These are phyloP conservation scores for Eristalis intricaria DNA, from an alignment of 2,888 invertebrate genomes.

Conservation along the genomic window DNA sequence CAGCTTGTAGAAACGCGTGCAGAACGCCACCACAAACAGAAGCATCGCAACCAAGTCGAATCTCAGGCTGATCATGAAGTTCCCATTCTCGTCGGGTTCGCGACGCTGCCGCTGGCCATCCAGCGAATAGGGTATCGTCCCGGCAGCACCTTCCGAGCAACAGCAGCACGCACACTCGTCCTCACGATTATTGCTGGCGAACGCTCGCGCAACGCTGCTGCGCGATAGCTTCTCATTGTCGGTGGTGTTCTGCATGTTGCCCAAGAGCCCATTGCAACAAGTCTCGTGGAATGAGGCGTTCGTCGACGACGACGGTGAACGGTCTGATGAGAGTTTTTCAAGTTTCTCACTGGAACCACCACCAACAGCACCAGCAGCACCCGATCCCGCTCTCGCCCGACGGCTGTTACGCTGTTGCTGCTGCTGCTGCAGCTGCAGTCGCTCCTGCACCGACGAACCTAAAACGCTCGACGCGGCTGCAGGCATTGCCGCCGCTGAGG, in stretches of 20 bases:
- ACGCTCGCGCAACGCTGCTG: conserved; percentile 70
- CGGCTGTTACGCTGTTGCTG: conserved; percentile 42
- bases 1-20: conserved; percentile 91
- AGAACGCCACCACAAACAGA: conserved; percentile 87
- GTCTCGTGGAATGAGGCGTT: conserved; percentile 60
- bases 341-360: conserved; percentile 72
- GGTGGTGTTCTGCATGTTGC: conserved; percentile 65
- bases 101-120: conserved; percentile 22
- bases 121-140: conserved; percentile 30
- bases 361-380: conserved; percentile 57
- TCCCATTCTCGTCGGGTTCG: conserved; percentile 61
- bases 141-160: conserved; percentile 33
- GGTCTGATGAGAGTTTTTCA: conserved; percentile 67
- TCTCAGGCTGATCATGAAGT: conserved; percentile 85
- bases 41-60: conserved; percentile 88
- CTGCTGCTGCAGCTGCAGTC: conserved; percentile 46
- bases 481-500: conserved; percentile 26
- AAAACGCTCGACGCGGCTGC: conserved; percentile 6
- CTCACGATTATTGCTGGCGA: conserved; percentile 48
- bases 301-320: conserved; percentile 55
- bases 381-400: conserved; percentile 39
- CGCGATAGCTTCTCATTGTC: conserved; percentile 67
- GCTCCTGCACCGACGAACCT: conserved; percentile 8
- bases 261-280: conserved; percentile 66
- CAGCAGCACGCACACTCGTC: conserved; percentile 60